phyloP scores from a whole-genome alignment of 1,140 invertebrate genomes.

The Oryctes rhinoceros region DNA sequence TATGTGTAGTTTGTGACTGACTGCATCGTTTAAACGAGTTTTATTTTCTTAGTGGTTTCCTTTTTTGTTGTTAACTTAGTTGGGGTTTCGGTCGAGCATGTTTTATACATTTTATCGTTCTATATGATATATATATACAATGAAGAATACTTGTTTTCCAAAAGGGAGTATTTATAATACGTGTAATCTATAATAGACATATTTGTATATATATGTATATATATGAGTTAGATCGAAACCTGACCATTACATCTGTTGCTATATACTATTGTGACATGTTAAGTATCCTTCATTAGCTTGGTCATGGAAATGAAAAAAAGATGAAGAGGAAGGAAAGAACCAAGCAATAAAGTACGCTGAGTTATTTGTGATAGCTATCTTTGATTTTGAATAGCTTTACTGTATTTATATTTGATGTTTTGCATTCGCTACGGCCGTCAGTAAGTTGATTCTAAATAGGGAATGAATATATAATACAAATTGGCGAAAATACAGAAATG shows the following conservation, averaged over 20 bases:
- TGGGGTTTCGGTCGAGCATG: conserved; percentile 47
- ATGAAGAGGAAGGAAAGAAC: neutral
- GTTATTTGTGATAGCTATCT: conserved; percentile 58
- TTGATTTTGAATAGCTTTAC: conserved; percentile 55
- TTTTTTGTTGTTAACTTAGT: conserved; percentile 25
- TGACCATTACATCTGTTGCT: conserved; percentile 44
- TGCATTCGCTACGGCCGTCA: neutral
- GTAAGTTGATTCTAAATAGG: neutral
- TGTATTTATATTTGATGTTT: conserved; percentile 51
- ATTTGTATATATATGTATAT: conserved; percentile 31
- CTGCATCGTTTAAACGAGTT: conserved; percentile 26
- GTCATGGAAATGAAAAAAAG: conserved; percentile 41
- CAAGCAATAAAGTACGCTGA: conserved; percentile 52
- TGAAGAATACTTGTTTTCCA: conserved; percentile 25
- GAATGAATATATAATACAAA: neutral
- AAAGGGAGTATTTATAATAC: conserved; percentile 15
- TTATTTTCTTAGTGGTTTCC: conserved; percentile 10
- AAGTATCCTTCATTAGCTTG: conserved; percentile 54
- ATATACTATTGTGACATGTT: conserved; percentile 52
- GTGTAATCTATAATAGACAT: conserved; percentile 30
- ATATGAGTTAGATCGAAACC: conserved; percentile 31
- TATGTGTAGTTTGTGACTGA: conserved; percentile 40
- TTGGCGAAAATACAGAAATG: neutral
- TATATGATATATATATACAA: conserved; percentile 21
- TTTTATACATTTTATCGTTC: conserved; percentile 36